phyloP scores from a whole-genome alignment of 1,140 invertebrate genomes.

The Drosophila orena region DNA sequence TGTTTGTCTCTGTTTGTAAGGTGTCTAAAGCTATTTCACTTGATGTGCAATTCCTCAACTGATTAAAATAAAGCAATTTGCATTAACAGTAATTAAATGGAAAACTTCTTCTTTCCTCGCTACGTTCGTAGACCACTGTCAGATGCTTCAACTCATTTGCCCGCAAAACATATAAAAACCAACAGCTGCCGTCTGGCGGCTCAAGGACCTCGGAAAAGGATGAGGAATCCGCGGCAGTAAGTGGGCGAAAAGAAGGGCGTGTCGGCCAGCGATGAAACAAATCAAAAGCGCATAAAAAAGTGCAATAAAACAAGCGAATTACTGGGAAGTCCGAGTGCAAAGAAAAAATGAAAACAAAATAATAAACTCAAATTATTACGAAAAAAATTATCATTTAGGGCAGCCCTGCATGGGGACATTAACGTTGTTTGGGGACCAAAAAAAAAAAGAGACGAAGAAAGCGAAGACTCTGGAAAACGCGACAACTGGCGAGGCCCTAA shows the following conservation, averaged over 20 bases:
- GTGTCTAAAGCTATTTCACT: background rate
- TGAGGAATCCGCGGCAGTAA: conserved; percentile 4
- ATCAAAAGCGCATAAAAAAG: conserved; percentile 77
- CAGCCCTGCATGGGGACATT: conserved; percentile 17
- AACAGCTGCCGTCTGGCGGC: conserved; percentile 57
- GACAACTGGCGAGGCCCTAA: conserved; percentile 43
- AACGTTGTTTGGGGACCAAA: conserved; percentile 13
- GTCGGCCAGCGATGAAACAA: conserved; percentile 59
- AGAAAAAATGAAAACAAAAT: conserved; percentile 68
- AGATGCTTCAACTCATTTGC: conserved; percentile 55
- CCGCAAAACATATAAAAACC: conserved; percentile 49
- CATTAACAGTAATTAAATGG: background rate
- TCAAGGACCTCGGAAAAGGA: conserved; percentile 38
- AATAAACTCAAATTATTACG: conserved; percentile 71
- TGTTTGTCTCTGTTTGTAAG: too few relatives aligned
- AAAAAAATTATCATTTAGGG: conserved; percentile 58
- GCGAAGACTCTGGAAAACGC: conserved; percentile 27
- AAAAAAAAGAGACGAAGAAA: too few relatives aligned
- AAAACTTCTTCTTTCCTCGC: background rate
- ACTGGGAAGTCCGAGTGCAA: conserved; percentile 28
- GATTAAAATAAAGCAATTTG: background rate
- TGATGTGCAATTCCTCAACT: background rate
- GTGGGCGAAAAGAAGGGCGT: conserved; percentile 20
- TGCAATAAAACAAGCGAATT: conserved; percentile 77
- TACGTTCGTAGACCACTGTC: conserved; percentile 40